phyloP scores from a whole-genome alignment of 2,797 vertebrate genomes.

The Simalia tracyae region DNA sequence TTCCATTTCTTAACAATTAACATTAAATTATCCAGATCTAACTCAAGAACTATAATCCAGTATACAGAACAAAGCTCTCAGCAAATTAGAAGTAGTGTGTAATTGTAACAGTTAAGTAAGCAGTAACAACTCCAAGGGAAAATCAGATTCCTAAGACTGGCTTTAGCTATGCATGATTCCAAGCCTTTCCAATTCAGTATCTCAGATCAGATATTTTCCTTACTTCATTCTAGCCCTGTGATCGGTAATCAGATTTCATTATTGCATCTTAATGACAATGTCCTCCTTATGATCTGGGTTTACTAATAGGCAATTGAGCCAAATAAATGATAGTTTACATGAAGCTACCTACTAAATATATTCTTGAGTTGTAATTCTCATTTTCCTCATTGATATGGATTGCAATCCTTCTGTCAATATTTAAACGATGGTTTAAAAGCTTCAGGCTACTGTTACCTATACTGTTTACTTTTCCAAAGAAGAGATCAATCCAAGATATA shows the following conservation, averaged over 20 bases:
- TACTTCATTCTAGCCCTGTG: background rate
- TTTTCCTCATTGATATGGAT: background rate
- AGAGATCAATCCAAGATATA: background rate
- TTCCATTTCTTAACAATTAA: background rate
- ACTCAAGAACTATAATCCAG: background rate
- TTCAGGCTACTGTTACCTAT: background rate
- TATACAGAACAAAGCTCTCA: background rate
- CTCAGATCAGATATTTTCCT: background rate
- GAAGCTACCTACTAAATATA: background rate
- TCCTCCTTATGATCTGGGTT: background rate
- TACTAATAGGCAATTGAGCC: background rate
- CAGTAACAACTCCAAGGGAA: background rate
- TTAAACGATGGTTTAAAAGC: background rate
- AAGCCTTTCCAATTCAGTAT: background rate
- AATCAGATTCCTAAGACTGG: background rate
- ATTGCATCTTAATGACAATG: background rate
- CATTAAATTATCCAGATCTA: background rate
- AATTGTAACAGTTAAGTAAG: background rate
- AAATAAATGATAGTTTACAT: background rate
- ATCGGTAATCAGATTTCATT: background rate
- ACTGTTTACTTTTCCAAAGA: constrained; percentile 44
- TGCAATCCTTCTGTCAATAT: background rate
- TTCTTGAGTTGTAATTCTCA: background rate
- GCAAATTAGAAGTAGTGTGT: background rate
- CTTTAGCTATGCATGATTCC: background rate